A percentile compares a stretch with the other conserved stretches of the same genome.
phyloP scores from a whole-genome alignment of 2,797 vertebrate genomes.

The Delichon dasypus region DNA sequence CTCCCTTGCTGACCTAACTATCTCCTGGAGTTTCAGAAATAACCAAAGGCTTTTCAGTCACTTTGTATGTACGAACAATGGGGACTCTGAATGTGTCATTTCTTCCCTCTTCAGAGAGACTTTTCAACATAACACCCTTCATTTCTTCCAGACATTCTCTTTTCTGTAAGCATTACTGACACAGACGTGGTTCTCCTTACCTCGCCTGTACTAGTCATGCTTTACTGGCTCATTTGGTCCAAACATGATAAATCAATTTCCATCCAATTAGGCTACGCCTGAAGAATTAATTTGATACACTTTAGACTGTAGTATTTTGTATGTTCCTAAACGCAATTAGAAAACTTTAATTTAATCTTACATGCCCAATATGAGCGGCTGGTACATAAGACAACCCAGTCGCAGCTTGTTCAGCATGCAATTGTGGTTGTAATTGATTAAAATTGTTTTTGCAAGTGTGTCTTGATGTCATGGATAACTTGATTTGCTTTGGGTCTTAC shows the following conservation, averaged over 20 bases:
- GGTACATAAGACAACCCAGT: conserved; percentile 43
- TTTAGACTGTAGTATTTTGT: conserved; percentile 58
- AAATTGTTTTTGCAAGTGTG: conserved; percentile 51
- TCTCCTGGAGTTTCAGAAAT: neutral
- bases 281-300: conserved; percentile 67
- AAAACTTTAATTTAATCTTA: conserved; percentile 70
- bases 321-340: conserved; percentile 57
- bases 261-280: conserved; percentile 65
- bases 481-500: conserved; percentile 35
- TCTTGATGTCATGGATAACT: conserved; percentile 42
- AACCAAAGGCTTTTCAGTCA: conserved; percentile 13
- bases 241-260: conserved; percentile 72
- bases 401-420: conserved; percentile 45
- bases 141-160: neutral
- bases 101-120: neutral
- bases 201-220: conserved; percentile 21
- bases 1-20: neutral
- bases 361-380: conserved; percentile 57
- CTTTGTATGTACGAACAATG: neutral
- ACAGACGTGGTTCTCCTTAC: conserved; percentile 4
- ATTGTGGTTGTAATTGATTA: conserved; percentile 57
- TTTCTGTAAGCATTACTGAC: neutral
- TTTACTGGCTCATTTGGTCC: conserved; percentile 63
- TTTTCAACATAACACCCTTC: neutral
- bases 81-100: neutral